Percentiles rank a stretch among this genome's conserved stretches.
These are phyloP conservation scores for Platycheirus rosarum DNA, from an alignment of 2,888 invertebrate genomes.

Conservation along the genomic window DNA sequence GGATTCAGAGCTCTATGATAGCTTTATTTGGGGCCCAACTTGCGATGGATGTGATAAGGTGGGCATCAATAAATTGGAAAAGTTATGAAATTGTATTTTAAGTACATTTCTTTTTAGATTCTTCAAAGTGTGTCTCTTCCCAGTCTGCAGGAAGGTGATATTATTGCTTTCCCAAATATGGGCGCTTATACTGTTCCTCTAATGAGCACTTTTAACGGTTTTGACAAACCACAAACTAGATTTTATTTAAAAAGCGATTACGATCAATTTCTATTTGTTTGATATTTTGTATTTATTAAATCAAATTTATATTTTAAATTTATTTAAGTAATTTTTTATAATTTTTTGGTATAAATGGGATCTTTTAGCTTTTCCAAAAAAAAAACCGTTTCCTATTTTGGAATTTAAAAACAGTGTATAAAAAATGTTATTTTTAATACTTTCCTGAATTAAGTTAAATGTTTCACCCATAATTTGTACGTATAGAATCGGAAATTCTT, in stretches of 20 bases:
- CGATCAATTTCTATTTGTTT: neutral
- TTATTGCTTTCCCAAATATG: slow-evolving; percentile 97
- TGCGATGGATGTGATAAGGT: slow-evolving; percentile 97
- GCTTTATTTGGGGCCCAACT: slow-evolving; percentile 96
- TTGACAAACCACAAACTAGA: slow-evolving; percentile 90
- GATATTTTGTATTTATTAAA: neutral
- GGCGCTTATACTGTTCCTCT: slow-evolving; percentile 98
- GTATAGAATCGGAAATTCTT: no score
- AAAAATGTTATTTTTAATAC: no score
- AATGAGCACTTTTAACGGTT: slow-evolving; percentile 97
- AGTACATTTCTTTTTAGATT: slow-evolving; percentile 77
- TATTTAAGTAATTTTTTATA: no score
- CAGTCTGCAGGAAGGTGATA: slow-evolving; percentile 91
- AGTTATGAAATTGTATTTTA: no score
- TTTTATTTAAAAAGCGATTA: slow-evolving; percentile 76
- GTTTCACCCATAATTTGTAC: no score
- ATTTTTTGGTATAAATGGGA: no score
- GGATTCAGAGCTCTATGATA: slow-evolving; percentile 80
- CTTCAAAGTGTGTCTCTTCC: slow-evolving; percentile 87
- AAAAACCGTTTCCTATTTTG: no score
- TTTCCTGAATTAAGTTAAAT: no score
- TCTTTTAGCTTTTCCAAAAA: no score
- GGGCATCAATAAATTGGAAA: neutral
- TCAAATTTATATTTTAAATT: neutral
- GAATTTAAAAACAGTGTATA: no score